Percentiles rank a stretch among this genome's conserved stretches.
Evolutionary conservation across 2,113 vertebrate genomes (phyloP).

Genomic region (Indicator indicator): DNA sequence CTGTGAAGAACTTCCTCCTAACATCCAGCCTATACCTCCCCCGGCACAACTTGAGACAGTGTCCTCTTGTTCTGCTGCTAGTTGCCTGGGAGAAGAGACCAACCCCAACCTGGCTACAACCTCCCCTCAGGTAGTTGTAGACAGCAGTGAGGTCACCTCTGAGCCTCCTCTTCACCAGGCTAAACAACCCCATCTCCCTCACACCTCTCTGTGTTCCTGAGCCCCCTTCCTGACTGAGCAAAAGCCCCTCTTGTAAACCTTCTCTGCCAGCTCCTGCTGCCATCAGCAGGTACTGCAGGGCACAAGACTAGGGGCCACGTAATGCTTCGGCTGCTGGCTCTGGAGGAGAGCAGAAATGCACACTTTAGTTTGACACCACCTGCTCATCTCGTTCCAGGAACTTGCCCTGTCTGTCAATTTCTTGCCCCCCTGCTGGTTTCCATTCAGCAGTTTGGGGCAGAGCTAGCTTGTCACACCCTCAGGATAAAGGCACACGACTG

Average conservation of each 20-base stretch:
- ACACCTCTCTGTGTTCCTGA: neutral
- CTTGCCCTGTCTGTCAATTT: neutral
- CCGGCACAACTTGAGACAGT: too few species aligned
- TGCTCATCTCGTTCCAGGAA: neutral
- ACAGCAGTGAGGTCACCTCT: too few species aligned
- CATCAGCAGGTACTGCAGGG: neutral
- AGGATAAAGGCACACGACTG: neutral
- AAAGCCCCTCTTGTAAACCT: neutral
- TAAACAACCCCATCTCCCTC: too few species aligned
- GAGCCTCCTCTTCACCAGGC: too few species aligned
- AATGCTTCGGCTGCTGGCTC: neutral
- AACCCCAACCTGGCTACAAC: too few species aligned
- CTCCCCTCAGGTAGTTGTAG: too few species aligned
- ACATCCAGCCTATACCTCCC: too few species aligned
- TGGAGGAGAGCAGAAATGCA: neutral
- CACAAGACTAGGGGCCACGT: neutral
- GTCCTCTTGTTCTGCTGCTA: too few species aligned
- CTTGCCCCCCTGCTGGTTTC: neutral
- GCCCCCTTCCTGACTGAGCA: neutral
- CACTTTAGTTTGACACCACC: neutral
- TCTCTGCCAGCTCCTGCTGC: neutral
- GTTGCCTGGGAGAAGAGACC: too few species aligned
- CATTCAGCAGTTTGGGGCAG: neutral
- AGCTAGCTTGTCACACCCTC: neutral
- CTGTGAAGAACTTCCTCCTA: too few species aligned